Evolutionary conservation across 2,113 vertebrate species (phyloP).

Genomic region (Grammomys surdaster): DNA sequence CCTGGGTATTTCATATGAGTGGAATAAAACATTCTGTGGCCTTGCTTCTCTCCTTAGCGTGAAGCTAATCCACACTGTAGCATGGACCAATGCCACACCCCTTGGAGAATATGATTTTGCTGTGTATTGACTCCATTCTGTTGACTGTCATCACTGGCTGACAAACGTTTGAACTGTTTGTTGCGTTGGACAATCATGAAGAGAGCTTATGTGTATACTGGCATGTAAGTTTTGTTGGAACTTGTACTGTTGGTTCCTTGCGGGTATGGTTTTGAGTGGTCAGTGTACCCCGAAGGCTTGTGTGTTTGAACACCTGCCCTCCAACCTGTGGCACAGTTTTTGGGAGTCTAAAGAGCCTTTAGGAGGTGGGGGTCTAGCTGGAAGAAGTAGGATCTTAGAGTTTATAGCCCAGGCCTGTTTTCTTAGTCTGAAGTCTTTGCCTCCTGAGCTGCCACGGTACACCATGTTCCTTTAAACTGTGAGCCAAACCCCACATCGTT

Average conservation of each 20-base stretch:
- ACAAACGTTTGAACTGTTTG: no score
- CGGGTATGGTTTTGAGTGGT: background rate
- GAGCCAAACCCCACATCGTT: background rate
- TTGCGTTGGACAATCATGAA: background rate
- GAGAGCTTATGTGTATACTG: background rate
- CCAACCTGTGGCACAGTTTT: background rate
- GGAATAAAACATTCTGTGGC: background rate
- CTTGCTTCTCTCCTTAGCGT: background rate
- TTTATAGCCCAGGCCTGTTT: background rate
- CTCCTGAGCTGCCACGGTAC: background rate
- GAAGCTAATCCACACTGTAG: background rate
- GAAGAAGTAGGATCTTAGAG: background rate
- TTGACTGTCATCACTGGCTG: accelerated
- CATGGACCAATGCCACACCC: background rate
- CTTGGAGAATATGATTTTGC: background rate
- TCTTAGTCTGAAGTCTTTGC: background rate
- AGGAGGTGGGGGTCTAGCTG: background rate
- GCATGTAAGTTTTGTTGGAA: background rate
- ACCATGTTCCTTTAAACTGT: background rate
- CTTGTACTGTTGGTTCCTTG: background rate
- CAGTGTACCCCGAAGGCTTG: background rate
- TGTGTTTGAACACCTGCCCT: background rate
- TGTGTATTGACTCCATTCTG: accelerated
- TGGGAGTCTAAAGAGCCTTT: background rate
- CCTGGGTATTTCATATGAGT: accelerated